Percentiles rank a stretch among this genome's conserved stretches.
These are phyloP conservation scores for Glaucopsyche alexis DNA, from an alignment of 2,888 invertebrate genomes.

Conservation along the genomic window DNA sequence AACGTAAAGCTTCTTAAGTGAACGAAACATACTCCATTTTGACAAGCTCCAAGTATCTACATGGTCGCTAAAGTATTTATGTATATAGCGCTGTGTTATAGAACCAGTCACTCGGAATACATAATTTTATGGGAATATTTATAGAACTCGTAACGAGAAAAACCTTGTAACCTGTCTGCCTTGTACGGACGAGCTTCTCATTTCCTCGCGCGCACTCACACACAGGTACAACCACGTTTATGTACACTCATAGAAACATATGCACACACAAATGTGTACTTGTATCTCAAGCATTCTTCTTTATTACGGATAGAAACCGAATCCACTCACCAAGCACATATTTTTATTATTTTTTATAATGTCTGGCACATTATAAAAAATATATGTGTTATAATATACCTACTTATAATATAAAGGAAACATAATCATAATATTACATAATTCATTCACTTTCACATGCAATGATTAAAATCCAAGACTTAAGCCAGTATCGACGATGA, in stretches of 20 bases:
- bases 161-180: conserved; percentile 29
- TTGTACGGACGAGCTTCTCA: conserved; percentile 29
- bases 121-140: conserved; percentile 29
- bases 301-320: not conserved
- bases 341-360: not conserved
- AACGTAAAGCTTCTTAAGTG: too few relatives aligned
- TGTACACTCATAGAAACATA: not conserved
- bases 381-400: too few relatives aligned
- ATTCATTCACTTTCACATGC: too few relatives aligned
- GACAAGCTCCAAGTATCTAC: not conserved
- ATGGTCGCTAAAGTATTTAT: conserved; percentile 18
- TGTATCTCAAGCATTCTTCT: not conserved
- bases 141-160: conserved; percentile 29
- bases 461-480: too few relatives aligned
- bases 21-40: not conserved
- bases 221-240: not conserved
- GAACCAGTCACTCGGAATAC: conserved; percentile 27
- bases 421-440: too few relatives aligned
- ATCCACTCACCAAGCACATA: not conserved
- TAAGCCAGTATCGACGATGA: too few relatives aligned
- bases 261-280: not conserved
- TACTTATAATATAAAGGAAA: too few relatives aligned
- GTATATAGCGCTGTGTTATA: conserved; percentile 17
- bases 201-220: conserved; percentile 10
- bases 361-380: too few relatives aligned